Evolutionary conservation across 1,140 invertebrate species (phyloP).

Genomic region (Dendroctonus valens): DNA sequence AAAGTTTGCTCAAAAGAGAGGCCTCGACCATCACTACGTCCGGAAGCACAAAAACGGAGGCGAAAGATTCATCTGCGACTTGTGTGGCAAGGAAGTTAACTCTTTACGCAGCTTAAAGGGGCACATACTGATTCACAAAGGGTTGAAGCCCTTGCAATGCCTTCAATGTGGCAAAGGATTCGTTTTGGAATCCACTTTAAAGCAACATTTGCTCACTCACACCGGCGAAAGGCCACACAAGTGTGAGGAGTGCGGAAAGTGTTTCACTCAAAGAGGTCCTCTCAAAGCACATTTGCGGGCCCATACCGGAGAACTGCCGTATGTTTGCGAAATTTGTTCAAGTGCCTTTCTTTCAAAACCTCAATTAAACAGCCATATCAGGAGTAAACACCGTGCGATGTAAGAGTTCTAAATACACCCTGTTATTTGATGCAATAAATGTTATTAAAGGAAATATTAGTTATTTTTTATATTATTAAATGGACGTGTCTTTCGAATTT

Average conservation of each 20-base stretch:
- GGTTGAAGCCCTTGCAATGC: conserved; percentile 46
- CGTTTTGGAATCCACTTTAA: conserved; percentile 67
- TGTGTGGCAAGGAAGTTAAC: conserved; percentile 52
- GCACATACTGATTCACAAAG: conserved; percentile 44
- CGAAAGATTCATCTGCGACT: conserved; percentile 49
- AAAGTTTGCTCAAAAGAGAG: conserved; percentile 52
- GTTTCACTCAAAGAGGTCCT: conserved; percentile 65
- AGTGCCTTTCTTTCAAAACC: conserved; percentile 42
- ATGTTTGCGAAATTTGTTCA: conserved; percentile 62
- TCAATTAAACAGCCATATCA: conserved; percentile 29
- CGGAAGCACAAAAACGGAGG: conserved; percentile 31
- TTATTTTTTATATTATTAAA: too few relatives aligned
- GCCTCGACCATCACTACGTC: conserved; percentile 32
- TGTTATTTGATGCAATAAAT: not conserved
- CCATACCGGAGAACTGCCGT: conserved; percentile 71
- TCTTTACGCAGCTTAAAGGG: conserved; percentile 39
- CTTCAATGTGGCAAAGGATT: conserved; percentile 54
- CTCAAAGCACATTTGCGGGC: conserved; percentile 57
- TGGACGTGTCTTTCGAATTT: too few relatives aligned
- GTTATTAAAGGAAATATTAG: too few relatives aligned
- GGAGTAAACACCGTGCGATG: conserved; percentile 19
- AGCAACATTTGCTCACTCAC: conserved; percentile 72
- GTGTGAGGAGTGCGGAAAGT: conserved; percentile 69
- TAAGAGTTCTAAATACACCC: not conserved
- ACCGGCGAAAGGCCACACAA: conserved; percentile 75